Evolutionary conservation across 2,797 vertebrate species (phyloP).

Genomic region (Tenualosa ilisha): DNA sequence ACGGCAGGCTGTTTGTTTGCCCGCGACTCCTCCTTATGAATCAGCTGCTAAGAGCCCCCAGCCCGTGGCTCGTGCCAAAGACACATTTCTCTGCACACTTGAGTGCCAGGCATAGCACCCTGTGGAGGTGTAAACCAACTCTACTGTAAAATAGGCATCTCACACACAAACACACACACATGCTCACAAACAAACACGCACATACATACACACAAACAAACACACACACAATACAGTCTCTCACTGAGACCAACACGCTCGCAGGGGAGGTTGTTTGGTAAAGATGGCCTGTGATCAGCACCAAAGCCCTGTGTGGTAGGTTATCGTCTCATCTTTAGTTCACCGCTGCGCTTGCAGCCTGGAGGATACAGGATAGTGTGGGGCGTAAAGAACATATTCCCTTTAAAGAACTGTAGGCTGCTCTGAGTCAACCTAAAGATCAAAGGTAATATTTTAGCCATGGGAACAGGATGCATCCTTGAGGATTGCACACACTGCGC

Average conservation of each 20-base stretch:
- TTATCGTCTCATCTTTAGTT: neutral
- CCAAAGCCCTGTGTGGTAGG: neutral
- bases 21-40: constrained; percentile 4
- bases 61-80: neutral
- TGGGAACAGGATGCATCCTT: neutral
- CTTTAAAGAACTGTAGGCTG: neutral
- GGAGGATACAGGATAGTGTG: neutral
- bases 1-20: constrained; percentile 3
- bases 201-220: constrained; percentile 17
- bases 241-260: neutral
- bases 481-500: neutral
- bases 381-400: neutral
- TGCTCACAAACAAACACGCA: constrained; percentile 1
- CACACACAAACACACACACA: constrained; percentile 21
- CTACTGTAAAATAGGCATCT: neutral
- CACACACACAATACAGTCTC: constrained; percentile 21
- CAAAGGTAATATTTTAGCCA: constrained; percentile 22
- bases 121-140: constrained; percentile 8
- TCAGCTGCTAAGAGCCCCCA: constrained; percentile 1
- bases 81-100: constrained; percentile 19
- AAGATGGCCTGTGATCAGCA: neutral
- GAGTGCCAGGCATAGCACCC: neutral
- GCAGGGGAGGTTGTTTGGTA: neutral
- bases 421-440: neutral
- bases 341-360: neutral